These are phyloP conservation scores for Capitella teleta DNA, from an alignment of 1,140 invertebrate genomes.

Conservation along the genomic window DNA sequence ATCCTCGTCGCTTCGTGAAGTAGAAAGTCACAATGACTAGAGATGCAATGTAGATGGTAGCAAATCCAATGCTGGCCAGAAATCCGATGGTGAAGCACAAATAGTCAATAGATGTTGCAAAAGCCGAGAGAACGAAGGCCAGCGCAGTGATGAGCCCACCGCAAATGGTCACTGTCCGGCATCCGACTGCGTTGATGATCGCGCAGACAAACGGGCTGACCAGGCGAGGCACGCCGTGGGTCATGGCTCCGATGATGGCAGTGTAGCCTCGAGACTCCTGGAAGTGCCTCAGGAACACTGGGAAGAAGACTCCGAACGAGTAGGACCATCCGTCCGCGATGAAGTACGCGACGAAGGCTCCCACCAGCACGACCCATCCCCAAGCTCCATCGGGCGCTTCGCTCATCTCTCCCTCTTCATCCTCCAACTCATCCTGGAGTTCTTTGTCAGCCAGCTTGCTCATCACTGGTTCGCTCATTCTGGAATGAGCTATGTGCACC, in stretches of 20 bases:
- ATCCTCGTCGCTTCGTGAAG: constrained; percentile 65
- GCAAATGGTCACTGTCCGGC: constrained; percentile 67
- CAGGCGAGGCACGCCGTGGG: constrained; percentile 10
- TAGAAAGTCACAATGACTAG: constrained; percentile 78
- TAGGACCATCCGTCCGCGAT: constrained; percentile 13
- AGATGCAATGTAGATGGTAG: constrained; percentile 74
- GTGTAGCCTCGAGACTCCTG: constrained; percentile 69
- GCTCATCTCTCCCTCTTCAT: too few relatives aligned
- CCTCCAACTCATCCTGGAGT: too few relatives aligned
- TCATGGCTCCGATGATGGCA: constrained; percentile 39
- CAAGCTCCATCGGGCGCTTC: constrained; percentile 7
- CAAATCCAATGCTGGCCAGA: constrained; percentile 70
- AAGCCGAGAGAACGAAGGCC: constrained; percentile 65
- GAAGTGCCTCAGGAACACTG: constrained; percentile 67
- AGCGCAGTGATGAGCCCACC: constrained; percentile 61
- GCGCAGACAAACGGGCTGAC: constrained; percentile 74
- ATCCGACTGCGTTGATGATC: constrained; percentile 68
- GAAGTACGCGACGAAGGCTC: constrained; percentile 12
- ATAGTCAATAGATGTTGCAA: constrained; percentile 59
- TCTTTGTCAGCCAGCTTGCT: too few relatives aligned
- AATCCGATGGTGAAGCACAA: constrained; percentile 71
- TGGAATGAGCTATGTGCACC: too few relatives aligned
- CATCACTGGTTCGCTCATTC: too few relatives aligned
- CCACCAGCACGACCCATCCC: constrained; percentile 11
- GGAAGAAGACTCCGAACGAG: constrained; percentile 13